Percentiles rank a stretch among this genome's conserved stretches.
Conservation (phyloP, 2,113 vertebrate genomes). For the Hylia prasina region DNA sequence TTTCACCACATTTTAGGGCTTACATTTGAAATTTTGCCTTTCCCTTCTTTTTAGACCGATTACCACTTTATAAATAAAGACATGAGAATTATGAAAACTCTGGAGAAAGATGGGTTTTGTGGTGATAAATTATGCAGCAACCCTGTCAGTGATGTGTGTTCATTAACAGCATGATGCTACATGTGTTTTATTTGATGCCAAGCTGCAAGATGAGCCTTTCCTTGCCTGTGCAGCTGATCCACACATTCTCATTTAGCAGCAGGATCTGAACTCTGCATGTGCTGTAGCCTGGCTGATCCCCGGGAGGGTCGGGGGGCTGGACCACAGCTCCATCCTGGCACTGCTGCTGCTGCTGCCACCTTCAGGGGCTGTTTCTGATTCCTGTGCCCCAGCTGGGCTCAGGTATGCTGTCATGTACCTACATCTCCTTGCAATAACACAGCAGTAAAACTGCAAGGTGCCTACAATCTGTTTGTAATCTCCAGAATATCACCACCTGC, state of each 20-base stretch:
- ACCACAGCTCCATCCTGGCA: background rate
- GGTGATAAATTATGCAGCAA: background rate
- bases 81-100: background rate
- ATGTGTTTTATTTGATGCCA: background rate
- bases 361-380: background rate
- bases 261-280: fast-evolving
- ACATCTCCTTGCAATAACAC: background rate
- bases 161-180: background rate
- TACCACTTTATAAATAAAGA: background rate
- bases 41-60: background rate
- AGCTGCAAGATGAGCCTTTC: background rate
- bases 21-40: background rate
- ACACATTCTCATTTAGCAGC: background rate
- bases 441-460: background rate
- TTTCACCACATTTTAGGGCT: background rate
- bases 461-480: background rate
- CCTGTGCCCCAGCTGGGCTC: background rate
- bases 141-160: background rate
- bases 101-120: background rate
- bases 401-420: background rate
- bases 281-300: fast-evolving
- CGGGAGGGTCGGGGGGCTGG: fast-evolving
- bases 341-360: background rate
- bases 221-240: background rate
- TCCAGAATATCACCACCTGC: background rate